These are phyloP conservation scores for Porites divaricata DNA, from an alignment of 92 coral and sea anemone species.

Conservation along the genomic window DNA sequence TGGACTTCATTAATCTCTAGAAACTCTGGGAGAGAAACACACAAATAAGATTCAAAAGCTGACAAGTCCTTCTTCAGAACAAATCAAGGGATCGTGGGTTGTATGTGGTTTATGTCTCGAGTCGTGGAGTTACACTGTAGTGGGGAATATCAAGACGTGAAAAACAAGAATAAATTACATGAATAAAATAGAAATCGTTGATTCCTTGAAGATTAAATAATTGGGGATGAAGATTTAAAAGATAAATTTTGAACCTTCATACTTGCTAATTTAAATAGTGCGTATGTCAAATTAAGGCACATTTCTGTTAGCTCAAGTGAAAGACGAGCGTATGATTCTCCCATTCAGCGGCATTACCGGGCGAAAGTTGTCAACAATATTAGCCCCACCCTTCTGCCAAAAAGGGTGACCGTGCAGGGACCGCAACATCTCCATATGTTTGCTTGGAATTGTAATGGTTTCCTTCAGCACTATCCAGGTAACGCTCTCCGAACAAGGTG, in stretches of 20 bases:
- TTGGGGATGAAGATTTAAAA: too few species aligned
- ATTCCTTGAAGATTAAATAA: not conserved
- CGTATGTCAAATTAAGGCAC: too few species aligned
- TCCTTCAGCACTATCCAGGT: constrained; percentile 66
- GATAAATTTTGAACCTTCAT: not conserved
- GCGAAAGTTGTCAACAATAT: constrained; percentile 52
- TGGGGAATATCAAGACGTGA: too few species aligned
- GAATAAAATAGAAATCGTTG: not conserved
- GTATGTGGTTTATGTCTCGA: too few species aligned
- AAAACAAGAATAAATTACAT: too few species aligned
- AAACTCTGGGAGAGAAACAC: too few species aligned
- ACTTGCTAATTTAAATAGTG: not conserved
- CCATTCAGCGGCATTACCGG: constrained; percentile 43
- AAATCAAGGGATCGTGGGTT: too few species aligned
- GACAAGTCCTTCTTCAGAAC: too few species aligned
- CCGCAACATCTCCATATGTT: constrained; percentile 55
- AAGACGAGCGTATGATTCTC: constrained; percentile 48
- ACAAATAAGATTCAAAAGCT: too few species aligned
- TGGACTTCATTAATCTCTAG: too few species aligned
- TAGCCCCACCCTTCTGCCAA: constrained; percentile 29
- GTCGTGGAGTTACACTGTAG: too few species aligned
- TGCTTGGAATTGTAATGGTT: constrained; percentile 45
- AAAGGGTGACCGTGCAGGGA: constrained; percentile 35
- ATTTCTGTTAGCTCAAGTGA: not conserved
- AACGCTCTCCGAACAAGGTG: constrained; percentile 74